Evolutionary conservation across 2,888 invertebrate genomes (phyloP).

Genomic region (Mimas tiliae): DNA sequence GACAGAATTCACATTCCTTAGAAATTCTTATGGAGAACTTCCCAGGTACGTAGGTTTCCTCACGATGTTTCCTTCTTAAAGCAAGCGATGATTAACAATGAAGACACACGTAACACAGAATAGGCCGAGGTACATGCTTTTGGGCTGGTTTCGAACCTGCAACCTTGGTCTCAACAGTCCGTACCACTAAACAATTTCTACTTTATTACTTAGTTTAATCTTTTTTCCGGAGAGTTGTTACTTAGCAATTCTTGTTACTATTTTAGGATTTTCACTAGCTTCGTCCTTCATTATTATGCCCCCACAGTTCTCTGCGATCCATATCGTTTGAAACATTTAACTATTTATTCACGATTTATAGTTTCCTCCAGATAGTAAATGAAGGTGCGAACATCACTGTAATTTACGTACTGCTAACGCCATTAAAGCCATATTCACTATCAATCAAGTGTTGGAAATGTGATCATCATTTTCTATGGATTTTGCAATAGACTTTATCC

Average conservation of each 20-base stretch:
- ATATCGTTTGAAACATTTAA: constrained; percentile 47
- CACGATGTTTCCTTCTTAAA: no score
- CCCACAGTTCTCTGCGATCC: constrained; percentile 43
- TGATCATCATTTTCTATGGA: constrained; percentile 12
- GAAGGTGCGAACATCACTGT: constrained; percentile 41
- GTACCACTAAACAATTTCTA: no score
- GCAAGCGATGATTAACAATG: no score
- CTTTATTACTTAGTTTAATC: no score
- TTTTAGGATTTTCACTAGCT: background rate
- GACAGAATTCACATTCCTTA: no score
- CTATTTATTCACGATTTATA: background rate
- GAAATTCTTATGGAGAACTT: no score
- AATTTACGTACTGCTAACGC: constrained; percentile 48
- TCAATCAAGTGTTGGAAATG: constrained; percentile 38
- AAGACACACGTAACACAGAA: no score
- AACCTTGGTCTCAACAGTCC: no score
- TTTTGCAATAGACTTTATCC: background rate
- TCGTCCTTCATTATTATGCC: constrained; percentile 42
- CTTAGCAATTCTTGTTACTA: background rate
- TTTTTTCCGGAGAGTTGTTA: no score
- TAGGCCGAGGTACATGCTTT: no score
- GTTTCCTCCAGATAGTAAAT: background rate
- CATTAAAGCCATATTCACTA: constrained; percentile 43
- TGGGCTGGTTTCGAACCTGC: no score
- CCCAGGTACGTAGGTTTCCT: no score